phyloP scores from a whole-genome alignment of 2,888 invertebrate species.

The Celastrina argiolus region DNA sequence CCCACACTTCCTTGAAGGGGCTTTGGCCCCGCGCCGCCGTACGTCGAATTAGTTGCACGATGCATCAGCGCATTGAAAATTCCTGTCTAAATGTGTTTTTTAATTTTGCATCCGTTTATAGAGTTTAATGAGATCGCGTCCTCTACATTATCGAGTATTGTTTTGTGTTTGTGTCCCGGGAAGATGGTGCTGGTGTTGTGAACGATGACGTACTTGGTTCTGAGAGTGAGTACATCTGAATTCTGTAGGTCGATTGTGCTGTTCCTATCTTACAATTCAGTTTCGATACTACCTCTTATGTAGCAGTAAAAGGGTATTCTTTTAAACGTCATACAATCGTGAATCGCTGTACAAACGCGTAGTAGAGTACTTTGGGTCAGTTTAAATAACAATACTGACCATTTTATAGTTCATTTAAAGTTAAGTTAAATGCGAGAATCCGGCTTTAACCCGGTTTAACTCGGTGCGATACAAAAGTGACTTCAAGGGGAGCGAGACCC shows the following conservation, averaged over 20 bases:
- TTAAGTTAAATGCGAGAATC: too few relatives aligned
- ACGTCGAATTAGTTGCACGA: constrained; percentile 70
- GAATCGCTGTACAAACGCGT: too few relatives aligned
- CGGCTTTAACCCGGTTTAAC: too few relatives aligned
- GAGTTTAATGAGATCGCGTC: background rate
- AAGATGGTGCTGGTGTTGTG: constrained; percentile 26
- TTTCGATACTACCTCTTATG: too few relatives aligned
- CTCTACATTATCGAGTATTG: constrained; percentile 10
- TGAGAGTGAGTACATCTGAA: constrained; percentile 51
- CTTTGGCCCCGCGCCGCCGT: constrained; percentile 53
- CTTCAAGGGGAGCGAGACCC: background rate
- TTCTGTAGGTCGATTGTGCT: too few relatives aligned
- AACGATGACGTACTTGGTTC: constrained; percentile 55
- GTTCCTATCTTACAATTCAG: too few relatives aligned
- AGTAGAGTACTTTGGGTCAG: too few relatives aligned
- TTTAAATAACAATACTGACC: too few relatives aligned
- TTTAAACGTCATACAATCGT: too few relatives aligned
- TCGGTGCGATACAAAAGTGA: background rate
- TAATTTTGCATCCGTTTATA: constrained; percentile 22
- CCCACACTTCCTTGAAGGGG: constrained; percentile 70
- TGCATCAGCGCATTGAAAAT: constrained; percentile 65
- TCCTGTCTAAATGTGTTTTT: constrained; percentile 41
- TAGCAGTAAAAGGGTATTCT: too few relatives aligned
- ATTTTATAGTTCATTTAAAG: too few relatives aligned
- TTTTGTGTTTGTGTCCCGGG: constrained; percentile 21